Evolutionary conservation across 1,140 invertebrate species (phyloP).

Genomic region (Zaprionus tsacasi): DNA sequence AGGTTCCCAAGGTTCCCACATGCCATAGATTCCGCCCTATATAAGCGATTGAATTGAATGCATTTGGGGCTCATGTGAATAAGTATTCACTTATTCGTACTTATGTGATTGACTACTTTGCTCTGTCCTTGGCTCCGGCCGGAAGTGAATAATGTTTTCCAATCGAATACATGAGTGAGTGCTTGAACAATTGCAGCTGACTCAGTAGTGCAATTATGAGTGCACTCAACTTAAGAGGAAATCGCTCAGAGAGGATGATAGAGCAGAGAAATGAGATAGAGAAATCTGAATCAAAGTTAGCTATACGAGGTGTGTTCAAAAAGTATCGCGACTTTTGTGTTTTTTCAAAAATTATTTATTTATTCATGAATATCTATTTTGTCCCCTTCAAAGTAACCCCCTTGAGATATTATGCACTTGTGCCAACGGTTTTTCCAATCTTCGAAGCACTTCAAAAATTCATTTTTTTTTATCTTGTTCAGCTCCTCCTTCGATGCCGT

Average conservation of each 20-base stretch:
- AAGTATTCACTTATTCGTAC: slow-evolving; percentile 1
- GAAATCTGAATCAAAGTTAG: too few species aligned
- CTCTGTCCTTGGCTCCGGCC: slow-evolving; percentile 4
- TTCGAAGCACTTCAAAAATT: too few species aligned
- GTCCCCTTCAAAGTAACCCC: too few species aligned
- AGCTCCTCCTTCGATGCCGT: too few species aligned
- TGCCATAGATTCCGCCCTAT: slow-evolving; percentile 4
- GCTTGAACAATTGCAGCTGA: neutral
- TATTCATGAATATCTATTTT: too few species aligned
- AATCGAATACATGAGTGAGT: slow-evolving; percentile 5
- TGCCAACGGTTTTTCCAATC: too few species aligned
- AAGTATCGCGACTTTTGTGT: too few species aligned
- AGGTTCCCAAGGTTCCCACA: slow-evolving; percentile 20
- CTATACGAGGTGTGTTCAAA: too few species aligned
- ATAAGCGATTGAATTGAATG: slow-evolving; percentile 15
- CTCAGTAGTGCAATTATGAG: slow-evolving; percentile 1
- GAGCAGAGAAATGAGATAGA: neutral
- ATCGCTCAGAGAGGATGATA: neutral
- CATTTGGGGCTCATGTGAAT: slow-evolving; percentile 11
- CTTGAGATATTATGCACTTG: too few species aligned
- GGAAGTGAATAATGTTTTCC: slow-evolving; percentile 2
- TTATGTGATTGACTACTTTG: slow-evolving; percentile 4
- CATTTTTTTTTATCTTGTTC: too few species aligned
- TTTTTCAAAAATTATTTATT: too few species aligned
- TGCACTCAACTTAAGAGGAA: slow-evolving; percentile 1